Conservation (phyloP, 2,888 invertebrate genomes). For the Drosophila parthenogenetica region DNA sequence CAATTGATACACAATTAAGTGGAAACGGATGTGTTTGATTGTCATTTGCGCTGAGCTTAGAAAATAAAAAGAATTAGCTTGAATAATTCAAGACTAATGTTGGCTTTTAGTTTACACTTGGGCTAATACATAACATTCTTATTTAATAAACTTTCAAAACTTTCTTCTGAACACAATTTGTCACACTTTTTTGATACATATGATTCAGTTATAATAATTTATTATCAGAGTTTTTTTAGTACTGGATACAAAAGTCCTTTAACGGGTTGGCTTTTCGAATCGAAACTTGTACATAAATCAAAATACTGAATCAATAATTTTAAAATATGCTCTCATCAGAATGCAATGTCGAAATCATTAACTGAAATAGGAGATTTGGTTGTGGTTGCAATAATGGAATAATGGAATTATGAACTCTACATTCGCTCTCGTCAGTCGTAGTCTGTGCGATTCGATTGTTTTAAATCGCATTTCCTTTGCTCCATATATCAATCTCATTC, state of each 20-base stretch:
- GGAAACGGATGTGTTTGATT: conserved; percentile 7
- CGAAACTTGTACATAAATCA: background rate
- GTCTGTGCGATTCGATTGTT: conserved; percentile 34
- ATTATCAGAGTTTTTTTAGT: too few relatives aligned
- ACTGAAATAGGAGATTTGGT: background rate
- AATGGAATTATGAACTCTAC: conserved; percentile 33
- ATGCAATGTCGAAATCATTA: background rate
- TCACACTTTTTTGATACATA: too few relatives aligned
- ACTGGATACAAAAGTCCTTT: too few relatives aligned
- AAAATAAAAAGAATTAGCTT: background rate
- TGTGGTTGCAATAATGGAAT: conserved; percentile 32
- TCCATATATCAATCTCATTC: conserved; percentile 21
- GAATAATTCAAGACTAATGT: background rate
- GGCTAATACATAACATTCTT: too few relatives aligned
- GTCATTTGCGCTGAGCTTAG: background rate
- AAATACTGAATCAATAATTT: background rate
- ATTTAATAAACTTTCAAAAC: too few relatives aligned
- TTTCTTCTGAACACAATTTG: too few relatives aligned
- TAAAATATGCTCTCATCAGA: background rate
- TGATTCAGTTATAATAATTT: too few relatives aligned
- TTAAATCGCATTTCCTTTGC: conserved; percentile 41
- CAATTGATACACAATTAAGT: conserved; percentile 45
- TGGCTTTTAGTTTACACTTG: too few relatives aligned
- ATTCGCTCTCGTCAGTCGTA: conserved; percentile 10
- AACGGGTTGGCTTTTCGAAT: background rate